Evolutionary conservation across 2,888 invertebrate species (phyloP).

Genomic region (Acanthosepion lycidas): DNA sequence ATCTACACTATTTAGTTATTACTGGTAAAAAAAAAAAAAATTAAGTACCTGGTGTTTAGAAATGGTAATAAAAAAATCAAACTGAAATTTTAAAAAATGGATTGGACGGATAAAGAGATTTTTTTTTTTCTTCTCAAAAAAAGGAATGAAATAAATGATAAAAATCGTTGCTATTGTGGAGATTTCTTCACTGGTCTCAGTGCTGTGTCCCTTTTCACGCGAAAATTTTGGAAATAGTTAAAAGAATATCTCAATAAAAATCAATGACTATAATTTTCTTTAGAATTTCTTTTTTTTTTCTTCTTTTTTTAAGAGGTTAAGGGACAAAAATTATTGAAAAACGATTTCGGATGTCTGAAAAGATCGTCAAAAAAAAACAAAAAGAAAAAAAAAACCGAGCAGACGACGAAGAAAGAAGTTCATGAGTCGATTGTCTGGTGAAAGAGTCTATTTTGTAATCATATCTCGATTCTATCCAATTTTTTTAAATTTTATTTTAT

Average conservation of each 20-base stretch:
- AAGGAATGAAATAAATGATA: too few relatives aligned
- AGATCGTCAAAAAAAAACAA: too few relatives aligned
- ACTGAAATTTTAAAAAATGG: too few relatives aligned
- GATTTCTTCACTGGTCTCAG: not conserved
- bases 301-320: not conserved
- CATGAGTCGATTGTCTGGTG: not conserved
- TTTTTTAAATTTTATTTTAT: not conserved
- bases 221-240: not conserved
- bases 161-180: not conserved
- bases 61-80: too few relatives aligned
- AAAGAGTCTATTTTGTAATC: not conserved
- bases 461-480: too few relatives aligned
- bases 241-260: not conserved
- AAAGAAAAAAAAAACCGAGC: too few relatives aligned
- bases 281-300: not conserved
- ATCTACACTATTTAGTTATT: too few relatives aligned
- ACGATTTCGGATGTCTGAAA: not conserved
- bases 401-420: not conserved
- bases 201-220: not conserved
- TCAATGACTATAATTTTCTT: not conserved
- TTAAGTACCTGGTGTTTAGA: too few relatives aligned
- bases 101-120: too few relatives aligned
- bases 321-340: not conserved
- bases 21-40: too few relatives aligned
- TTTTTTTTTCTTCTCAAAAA: too few relatives aligned